Evolutionary conservation across 2,797 vertebrate species (phyloP).

Genomic region (Myoxocephalus aenaeus): DNA sequence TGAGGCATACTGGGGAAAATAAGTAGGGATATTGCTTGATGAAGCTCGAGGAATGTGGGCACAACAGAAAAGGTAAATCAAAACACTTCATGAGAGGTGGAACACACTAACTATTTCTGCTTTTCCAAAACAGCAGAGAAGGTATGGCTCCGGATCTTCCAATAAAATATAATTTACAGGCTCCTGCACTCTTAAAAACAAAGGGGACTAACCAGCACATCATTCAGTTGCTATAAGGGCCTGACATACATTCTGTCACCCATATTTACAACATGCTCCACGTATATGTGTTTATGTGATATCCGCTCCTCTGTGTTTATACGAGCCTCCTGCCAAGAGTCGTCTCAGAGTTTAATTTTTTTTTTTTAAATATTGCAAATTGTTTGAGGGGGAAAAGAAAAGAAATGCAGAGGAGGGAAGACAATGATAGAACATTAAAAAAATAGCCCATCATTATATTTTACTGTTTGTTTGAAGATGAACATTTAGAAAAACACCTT

Average conservation of each 20-base stretch:
- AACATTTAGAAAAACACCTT: not conserved
- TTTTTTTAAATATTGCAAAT: not conserved
- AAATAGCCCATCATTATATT: not conserved
- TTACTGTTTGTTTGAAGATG: not conserved
- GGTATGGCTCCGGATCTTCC: conserved; percentile 54
- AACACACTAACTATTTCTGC: conserved; percentile 10
- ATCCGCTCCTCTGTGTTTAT: conserved; percentile 35
- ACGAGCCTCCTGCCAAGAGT: not conserved
- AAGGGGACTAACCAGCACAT: conserved; percentile 60
- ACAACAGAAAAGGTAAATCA: not conserved
- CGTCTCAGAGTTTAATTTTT: not conserved
- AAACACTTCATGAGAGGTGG: not conserved
- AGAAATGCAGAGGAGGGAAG: not conserved
- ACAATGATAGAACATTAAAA: not conserved
- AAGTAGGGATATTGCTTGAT: not conserved
- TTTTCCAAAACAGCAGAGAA: conserved; percentile 40
- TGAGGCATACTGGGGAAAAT: conserved; percentile 19
- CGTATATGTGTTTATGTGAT: conserved; percentile 3
- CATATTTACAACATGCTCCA: conserved; percentile 66
- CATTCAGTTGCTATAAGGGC: conserved; percentile 38
- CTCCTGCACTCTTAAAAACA: conserved; percentile 58
- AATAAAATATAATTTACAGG: conserved; percentile 76
- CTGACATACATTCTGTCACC: conserved; percentile 58
- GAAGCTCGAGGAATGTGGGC: conserved; percentile 15
- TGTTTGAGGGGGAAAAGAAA: not conserved